A percentile compares a stretch with the other conserved stretches of the same genome.
Conservation (phyloP, 2,797 vertebrate species). For the Phalloptychus januarius region DNA sequence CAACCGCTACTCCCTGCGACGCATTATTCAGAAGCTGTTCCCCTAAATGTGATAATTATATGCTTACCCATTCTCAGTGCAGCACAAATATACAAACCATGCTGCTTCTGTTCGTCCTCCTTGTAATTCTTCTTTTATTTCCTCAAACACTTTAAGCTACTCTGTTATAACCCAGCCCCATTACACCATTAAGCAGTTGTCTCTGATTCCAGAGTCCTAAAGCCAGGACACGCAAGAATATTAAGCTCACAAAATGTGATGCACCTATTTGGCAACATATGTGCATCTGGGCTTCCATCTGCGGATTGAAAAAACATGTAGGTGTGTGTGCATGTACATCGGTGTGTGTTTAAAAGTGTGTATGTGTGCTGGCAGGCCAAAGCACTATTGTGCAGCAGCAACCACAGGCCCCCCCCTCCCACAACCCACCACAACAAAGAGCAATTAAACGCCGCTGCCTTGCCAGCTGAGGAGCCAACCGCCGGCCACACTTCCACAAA, state of each 20-base stretch:
- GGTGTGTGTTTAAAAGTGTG: conserved; percentile 32
- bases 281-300: conserved; percentile 14
- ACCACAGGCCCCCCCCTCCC: conserved; percentile 69
- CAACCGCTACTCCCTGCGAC: conserved; percentile 53
- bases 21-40: conserved; percentile 81
- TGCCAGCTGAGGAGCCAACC: conserved; percentile 83
- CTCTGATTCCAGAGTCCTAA: conserved; percentile 3
- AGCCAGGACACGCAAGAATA: conserved; percentile 2
- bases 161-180: conserved; percentile 59
- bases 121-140: conserved; percentile 65
- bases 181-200: conserved; percentile 51
- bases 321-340: conserved; percentile 33
- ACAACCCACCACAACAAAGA: conserved; percentile 83
- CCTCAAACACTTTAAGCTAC: conserved; percentile 57
- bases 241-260: conserved; percentile 2
- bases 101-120: conserved; percentile 72
- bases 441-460: conserved; percentile 84
- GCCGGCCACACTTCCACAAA: conserved; percentile 87
- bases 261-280: not conserved
- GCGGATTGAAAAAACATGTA: conserved; percentile 24
- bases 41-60: conserved; percentile 87
- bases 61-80: conserved; percentile 70
- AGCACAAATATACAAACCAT: conserved; percentile 75
- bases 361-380: conserved; percentile 64
- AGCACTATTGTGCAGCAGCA: conserved; percentile 74